Evolutionary conservation across 1,140 invertebrate genomes (phyloP).

Genomic region (Ceratina japonica): DNA sequence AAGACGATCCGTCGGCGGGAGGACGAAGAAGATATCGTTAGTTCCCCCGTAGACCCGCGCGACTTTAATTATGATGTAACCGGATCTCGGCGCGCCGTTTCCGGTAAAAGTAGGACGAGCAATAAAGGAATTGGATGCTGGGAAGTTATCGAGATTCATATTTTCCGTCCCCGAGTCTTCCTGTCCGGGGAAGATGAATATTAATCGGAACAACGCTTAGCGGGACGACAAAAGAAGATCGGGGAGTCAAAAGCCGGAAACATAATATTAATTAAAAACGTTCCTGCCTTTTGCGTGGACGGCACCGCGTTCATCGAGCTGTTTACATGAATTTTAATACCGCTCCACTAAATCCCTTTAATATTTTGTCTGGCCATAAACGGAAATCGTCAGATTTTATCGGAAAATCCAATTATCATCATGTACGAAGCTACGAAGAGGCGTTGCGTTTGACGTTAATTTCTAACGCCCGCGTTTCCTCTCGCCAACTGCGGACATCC

Average conservation of each 20-base stretch:
- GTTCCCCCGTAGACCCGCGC: slow-evolving; percentile 14
- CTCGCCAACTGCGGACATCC: not conserved
- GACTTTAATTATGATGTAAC: slow-evolving; percentile 49
- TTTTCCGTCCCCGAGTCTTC: slow-evolving; percentile 3
- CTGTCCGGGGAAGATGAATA: slow-evolving; percentile 26
- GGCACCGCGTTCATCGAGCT: not conserved
- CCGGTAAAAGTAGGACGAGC: not conserved
- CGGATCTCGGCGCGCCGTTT: slow-evolving; percentile 5
- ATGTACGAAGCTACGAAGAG: too few species aligned
- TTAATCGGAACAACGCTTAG: slow-evolving; percentile 41
- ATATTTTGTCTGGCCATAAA: too few species aligned
- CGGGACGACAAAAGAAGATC: too few species aligned
- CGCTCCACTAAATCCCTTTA: not conserved
- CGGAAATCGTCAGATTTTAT: too few species aligned
- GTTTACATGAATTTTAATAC: slow-evolving; percentile 10
- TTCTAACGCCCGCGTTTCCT: not conserved
- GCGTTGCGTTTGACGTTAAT: not conserved
- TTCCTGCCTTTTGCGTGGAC: not conserved
- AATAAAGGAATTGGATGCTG: slow-evolving; percentile 27
- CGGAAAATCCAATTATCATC: not conserved
- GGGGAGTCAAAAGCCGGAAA: too few species aligned
- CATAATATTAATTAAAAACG: slow-evolving; percentile 2
- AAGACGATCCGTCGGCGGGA: slow-evolving; percentile 15
- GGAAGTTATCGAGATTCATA: slow-evolving; percentile 37
- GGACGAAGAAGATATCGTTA: slow-evolving; percentile 28